A percentile compares a stretch with the other conserved stretches of the same genome.
Conservation (phyloP, 1,140 invertebrate genomes). For the Aphaenogaster rudis region DNA sequence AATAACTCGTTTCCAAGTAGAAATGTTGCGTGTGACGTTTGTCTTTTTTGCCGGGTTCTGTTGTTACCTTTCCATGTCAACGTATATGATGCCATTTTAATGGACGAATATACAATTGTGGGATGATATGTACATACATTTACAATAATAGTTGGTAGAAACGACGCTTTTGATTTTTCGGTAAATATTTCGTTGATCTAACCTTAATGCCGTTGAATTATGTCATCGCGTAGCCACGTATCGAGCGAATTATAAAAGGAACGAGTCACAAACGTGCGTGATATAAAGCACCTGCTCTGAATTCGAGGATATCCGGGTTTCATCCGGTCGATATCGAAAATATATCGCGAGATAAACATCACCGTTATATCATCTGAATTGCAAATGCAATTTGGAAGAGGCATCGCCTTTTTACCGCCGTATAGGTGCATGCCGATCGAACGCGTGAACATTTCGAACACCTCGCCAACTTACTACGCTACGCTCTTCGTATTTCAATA, state of each 20-base stretch:
- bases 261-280: conserved; percentile 17
- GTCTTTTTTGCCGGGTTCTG: neutral
- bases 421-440: conserved; percentile 21
- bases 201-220: conserved; percentile 16
- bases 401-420: conserved; percentile 58
- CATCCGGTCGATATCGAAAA: conserved; percentile 51
- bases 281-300: neutral
- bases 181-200: neutral
- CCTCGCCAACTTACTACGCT: conserved; percentile 42
- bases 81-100: conserved; percentile 2
- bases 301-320: conserved; percentile 51
- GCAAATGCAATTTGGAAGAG: conserved; percentile 70
- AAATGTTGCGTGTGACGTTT: conserved; percentile 27
- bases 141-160: neutral
- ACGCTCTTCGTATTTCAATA: conserved; percentile 55
- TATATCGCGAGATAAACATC: conserved; percentile 70
- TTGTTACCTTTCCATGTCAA: conserved; percentile 24
- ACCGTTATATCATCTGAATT: conserved; percentile 62
- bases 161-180: neutral
- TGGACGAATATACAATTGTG: neutral
- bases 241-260: conserved; percentile 21
- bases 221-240: neutral
- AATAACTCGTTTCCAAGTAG: conserved; percentile 32
- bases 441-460: conserved; percentile 47
- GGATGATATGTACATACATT: neutral